Conservation (phyloP, 1,140 invertebrate genomes). For the Ceratosolen fusciceps region DNA sequence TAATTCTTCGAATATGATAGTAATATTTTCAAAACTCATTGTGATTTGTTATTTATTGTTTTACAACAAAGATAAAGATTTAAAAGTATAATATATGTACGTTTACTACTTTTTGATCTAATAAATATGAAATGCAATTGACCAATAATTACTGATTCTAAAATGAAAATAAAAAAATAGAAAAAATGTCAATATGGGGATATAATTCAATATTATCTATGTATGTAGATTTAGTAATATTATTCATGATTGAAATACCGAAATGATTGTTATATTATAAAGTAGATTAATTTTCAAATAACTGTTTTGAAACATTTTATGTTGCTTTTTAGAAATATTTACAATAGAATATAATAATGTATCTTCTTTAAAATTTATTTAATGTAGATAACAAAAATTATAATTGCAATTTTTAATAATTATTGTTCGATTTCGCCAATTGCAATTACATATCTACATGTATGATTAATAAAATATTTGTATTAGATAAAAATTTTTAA, state of each 20-base stretch:
- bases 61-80: background rate
- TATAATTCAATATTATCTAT: slow-evolving; percentile 33
- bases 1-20: background rate
- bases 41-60: slow-evolving; percentile 7
- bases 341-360: background rate
- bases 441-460: slow-evolving; percentile 36
- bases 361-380: background rate
- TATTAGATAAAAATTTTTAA: slow-evolving; percentile 24
- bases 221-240: slow-evolving; percentile 39
- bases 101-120: slow-evolving; percentile 23
- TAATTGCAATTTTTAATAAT: slow-evolving; percentile 35
- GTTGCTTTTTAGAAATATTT: background rate
- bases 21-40: background rate
- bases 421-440: slow-evolving; percentile 40
- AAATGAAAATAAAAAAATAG: slow-evolving; percentile 9
- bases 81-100: slow-evolving; percentile 7
- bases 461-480: slow-evolving; percentile 44
- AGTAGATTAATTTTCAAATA: no score
- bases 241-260: slow-evolving; percentile 34
- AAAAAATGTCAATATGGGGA: slow-evolving; percentile 28
- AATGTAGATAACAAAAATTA: no score
- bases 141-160: background rate
- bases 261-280: slow-evolving; percentile 28
- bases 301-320: background rate
- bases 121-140: no score